These are phyloP conservation scores for Basileuterus tristriatus DNA, from an alignment of 2,797 vertebrate species.

Conservation along the genomic window DNA sequence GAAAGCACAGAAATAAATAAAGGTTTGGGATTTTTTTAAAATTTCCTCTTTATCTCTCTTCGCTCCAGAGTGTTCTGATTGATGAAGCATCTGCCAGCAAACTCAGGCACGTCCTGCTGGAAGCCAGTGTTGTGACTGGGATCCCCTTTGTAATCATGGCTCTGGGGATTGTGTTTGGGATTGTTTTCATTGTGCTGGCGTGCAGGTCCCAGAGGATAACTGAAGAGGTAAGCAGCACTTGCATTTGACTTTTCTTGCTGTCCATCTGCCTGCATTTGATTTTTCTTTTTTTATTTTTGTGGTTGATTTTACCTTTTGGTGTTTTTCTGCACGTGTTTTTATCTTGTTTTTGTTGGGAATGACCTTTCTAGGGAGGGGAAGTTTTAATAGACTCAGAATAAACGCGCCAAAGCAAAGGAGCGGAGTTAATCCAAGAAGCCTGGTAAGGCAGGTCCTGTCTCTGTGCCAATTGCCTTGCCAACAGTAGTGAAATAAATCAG, in stretches of 20 bases:
- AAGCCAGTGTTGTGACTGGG: constrained; percentile 80
- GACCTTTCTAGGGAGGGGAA: constrained; percentile 61
- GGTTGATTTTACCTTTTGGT: not conserved
- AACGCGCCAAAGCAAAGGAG: constrained; percentile 37
- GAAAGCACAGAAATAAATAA: not conserved
- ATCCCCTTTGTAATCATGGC: constrained; percentile 91
- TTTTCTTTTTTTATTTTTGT: not conserved
- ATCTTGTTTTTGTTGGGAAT: constrained; percentile 38
- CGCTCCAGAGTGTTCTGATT: constrained; percentile 86
- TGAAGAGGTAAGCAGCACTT: constrained; percentile 79
- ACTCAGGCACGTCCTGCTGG: constrained; percentile 69
- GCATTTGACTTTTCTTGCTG: not conserved
- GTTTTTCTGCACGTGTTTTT: not conserved
- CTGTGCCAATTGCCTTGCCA: not conserved
- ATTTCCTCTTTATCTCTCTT: not conserved
- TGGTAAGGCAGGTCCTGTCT: constrained; percentile 47
- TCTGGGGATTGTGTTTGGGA: constrained; percentile 83
- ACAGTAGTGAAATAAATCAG: constrained; percentile 17
- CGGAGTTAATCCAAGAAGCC: not conserved
- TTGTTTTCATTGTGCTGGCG: constrained; percentile 81
- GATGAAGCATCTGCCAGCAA: constrained; percentile 83
- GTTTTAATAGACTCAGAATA: constrained; percentile 69
- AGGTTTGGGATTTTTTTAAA: not conserved
- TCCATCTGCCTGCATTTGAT: not conserved
- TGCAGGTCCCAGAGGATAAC: constrained; percentile 79